phyloP scores from a whole-genome alignment of 2,888 invertebrate species.

The Lasioglossum oenotherae region DNA sequence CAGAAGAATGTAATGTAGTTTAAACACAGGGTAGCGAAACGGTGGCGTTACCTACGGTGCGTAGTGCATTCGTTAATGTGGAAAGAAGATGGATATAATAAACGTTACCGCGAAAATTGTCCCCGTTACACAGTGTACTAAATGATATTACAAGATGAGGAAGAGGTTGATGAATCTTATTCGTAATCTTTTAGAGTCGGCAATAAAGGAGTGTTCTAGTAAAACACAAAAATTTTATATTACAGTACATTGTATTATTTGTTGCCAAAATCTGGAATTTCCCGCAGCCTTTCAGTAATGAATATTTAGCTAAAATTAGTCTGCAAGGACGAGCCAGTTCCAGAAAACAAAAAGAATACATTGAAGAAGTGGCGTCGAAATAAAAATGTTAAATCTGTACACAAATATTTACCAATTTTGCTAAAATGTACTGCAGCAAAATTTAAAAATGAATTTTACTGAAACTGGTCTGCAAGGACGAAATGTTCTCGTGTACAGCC shows the following conservation, averaged over 20 bases:
- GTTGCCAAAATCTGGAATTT: background rate
- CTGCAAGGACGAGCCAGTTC: background rate
- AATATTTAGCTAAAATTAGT: background rate
- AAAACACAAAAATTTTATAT: background rate
- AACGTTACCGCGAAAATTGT: background rate
- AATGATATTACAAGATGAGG: background rate
- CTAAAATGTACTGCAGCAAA: too few species aligned
- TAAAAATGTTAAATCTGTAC: background rate
- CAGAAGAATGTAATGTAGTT: background rate
- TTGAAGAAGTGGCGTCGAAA: background rate
- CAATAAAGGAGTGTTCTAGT: background rate
- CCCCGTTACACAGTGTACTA: background rate
- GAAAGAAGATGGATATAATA: background rate
- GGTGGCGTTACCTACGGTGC: background rate
- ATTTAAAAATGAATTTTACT: background rate
- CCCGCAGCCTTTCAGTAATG: too few species aligned
- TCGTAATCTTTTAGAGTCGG: background rate
- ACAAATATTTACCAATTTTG: too few species aligned
- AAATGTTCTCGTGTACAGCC: background rate
- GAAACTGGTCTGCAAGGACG: background rate
- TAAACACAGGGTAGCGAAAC: slow-evolving; percentile 18
- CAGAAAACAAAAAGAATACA: background rate
- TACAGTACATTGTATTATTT: background rate
- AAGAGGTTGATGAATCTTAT: background rate
- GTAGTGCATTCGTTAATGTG: background rate